Conservation (phyloP, 2,888 invertebrate genomes). For the Polymixis lichenea region DNA sequence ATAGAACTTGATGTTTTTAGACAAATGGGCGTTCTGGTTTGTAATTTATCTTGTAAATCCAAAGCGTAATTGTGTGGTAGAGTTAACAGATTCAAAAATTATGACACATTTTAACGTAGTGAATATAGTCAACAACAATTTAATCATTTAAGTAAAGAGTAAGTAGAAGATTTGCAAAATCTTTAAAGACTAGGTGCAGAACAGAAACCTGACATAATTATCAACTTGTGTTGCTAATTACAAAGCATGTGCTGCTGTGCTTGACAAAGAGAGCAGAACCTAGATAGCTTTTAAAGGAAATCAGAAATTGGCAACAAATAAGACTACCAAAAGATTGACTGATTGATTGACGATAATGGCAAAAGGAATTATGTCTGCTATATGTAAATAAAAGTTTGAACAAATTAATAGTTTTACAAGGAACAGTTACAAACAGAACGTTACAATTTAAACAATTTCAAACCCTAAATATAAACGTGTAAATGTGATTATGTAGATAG, state of each 20-base stretch:
- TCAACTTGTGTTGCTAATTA: no score
- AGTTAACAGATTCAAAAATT: not conserved
- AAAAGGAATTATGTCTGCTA: not conserved
- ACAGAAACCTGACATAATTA: not conserved
- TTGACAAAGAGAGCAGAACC: not conserved
- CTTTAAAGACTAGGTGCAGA: not conserved
- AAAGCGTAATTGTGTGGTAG: not conserved
- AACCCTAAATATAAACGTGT: constrained; percentile 76
- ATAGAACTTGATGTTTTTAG: constrained; percentile 24
- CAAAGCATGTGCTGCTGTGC: rapidly evolving
- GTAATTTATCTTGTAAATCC: constrained; percentile 29
- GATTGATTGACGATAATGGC: no score
- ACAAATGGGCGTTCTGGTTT: constrained; percentile 30
- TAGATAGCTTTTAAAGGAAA: not conserved
- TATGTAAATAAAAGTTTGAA: constrained; percentile 13
- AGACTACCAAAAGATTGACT: not conserved
- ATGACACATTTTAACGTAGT: not conserved
- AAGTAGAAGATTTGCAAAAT: not conserved
- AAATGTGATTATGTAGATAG: constrained; percentile 77
- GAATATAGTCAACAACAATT: not conserved
- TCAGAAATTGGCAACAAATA: not conserved
- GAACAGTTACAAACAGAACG: constrained; percentile 41
- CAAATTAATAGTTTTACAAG: not conserved
- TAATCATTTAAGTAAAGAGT: not conserved
- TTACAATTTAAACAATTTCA: constrained; percentile 38